These are phyloP conservation scores for Tipula vernalis DNA, from an alignment of 2,888 invertebrate species.

Conservation along the genomic window DNA sequence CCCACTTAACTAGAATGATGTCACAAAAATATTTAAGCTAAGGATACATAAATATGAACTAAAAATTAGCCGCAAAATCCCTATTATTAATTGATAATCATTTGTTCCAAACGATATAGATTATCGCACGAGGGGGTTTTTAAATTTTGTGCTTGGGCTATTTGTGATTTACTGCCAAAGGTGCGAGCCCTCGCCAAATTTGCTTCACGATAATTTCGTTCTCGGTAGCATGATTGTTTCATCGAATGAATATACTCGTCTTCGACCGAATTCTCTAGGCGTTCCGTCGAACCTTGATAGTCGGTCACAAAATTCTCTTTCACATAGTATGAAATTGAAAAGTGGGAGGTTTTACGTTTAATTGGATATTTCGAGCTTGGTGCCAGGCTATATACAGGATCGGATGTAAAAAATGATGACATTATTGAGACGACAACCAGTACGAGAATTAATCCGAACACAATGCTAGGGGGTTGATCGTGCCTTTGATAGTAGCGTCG, in stretches of 20 bases:
- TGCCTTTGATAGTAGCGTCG: slow-evolving; percentile 12
- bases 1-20: not conserved
- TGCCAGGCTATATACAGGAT: slow-evolving; percentile 83
- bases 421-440: slow-evolving; percentile 86
- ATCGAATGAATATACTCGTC: slow-evolving; percentile 82
- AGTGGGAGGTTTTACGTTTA: slow-evolving; percentile 55
- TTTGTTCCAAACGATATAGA: not conserved
- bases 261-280: slow-evolving; percentile 86
- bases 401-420: slow-evolving; percentile 87
- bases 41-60: not conserved
- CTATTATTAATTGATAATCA: not conserved
- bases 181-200: slow-evolving; percentile 89
- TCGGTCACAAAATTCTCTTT: slow-evolving; percentile 74
- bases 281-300: slow-evolving; percentile 74
- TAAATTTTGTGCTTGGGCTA: slow-evolving; percentile 68
- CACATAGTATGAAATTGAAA: slow-evolving; percentile 86
- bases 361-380: slow-evolving; percentile 54
- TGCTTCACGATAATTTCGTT: slow-evolving; percentile 81
- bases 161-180: slow-evolving; percentile 76
- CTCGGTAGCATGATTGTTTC: slow-evolving; percentile 81
- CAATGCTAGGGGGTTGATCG: slow-evolving; percentile 30
- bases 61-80: not conserved
- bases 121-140: slow-evolving; percentile 68
- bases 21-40: not conserved
- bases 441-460: slow-evolving; percentile 54